Evolutionary conservation across 2,888 invertebrate genomes (phyloP), one percentile per base, ranked within the genome.

Genomic region (Lasioglossum oenotherae): DNA sequence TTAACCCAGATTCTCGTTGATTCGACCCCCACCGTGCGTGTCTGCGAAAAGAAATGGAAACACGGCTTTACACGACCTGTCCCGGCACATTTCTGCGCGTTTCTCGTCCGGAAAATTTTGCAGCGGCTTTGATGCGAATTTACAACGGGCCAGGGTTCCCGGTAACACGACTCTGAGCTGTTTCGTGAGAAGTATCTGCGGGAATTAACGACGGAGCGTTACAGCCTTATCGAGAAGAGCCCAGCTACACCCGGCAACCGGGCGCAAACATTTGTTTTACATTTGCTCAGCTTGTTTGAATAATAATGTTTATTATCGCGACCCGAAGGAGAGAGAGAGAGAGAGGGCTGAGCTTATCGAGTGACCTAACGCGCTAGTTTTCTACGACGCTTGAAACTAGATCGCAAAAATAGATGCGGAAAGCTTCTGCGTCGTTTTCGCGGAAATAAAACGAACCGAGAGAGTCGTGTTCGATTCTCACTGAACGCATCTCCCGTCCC

Each of bases 201-300:
- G 27, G 79, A 72, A 83, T 85, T 74, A 74, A 57, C 78, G 76
- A 71, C 78, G 73, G 49, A 76, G 41, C 75, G 75, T 81, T 78
- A 84, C 86, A 79, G 79, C 77, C 82, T 88, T 88, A 88, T 87
- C 88, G 78, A 74, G 60, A 23, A 69, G 38, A 74, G 27, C 60
- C 27, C 82, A 67, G 85, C 73, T 71, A 80, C 71, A 41, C 53
- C 69, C 49, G 57, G 53, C 27, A 72, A 75, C 78, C 78, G 46
- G 72, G 72, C 16, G 85, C 73, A 88, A 88, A 87, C 80, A 80
- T 88, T 88, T 88, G 82, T 88, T 81, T 82, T 87, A 81, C 88
- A 87, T 88, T 87, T 87, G 81, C 79, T 76, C 72, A 38, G 77
- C 69, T 88, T 87, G 88, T 88, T 88, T 88, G 87, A 87, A 86